Evolutionary conservation across 2,113 vertebrate species (phyloP).

Genomic region (Perca fluviatilis): DNA sequence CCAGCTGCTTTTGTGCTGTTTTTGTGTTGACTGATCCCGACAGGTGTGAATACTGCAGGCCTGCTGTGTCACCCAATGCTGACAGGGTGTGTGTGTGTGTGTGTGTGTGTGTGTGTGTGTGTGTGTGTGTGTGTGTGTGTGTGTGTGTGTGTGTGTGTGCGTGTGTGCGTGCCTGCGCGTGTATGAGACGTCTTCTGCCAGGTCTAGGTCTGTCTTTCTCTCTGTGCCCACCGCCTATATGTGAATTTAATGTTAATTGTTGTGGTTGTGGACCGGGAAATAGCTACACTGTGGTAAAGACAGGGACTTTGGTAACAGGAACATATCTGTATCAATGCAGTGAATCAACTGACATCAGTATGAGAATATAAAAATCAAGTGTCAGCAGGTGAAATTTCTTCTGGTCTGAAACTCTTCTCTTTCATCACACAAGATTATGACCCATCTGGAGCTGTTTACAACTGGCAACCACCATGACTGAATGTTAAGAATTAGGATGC

Average conservation of each 20-base stretch:
- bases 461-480: not conserved
- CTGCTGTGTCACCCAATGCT: constrained; percentile 60
- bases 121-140: constrained; percentile 27
- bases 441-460: not conserved
- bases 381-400: constrained; percentile 13
- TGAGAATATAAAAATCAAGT: constrained; percentile 8
- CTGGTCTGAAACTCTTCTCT: not conserved
- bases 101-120: constrained; percentile 19
- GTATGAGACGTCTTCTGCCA: constrained; percentile 4
- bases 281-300: not conserved
- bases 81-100: constrained; percentile 31
- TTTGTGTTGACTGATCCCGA: constrained; percentile 58
- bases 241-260: constrained; percentile 34
- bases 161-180: constrained; percentile 13
- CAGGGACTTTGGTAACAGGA: not conserved
- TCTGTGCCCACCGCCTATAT: constrained; percentile 7
- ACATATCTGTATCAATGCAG: constrained; percentile 7
- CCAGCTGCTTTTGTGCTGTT: constrained; percentile 10
- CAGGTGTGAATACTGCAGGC: constrained; percentile 63
- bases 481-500: not conserved
- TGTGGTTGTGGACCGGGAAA: constrained; percentile 3
- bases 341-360: not conserved
- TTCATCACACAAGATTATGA: not conserved
- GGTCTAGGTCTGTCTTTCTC: constrained; percentile 20
- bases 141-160: constrained; percentile 29